These are phyloP conservation scores for Silurus meridionalis DNA, from an alignment of 2,113 vertebrate genomes.

Conservation along the genomic window DNA sequence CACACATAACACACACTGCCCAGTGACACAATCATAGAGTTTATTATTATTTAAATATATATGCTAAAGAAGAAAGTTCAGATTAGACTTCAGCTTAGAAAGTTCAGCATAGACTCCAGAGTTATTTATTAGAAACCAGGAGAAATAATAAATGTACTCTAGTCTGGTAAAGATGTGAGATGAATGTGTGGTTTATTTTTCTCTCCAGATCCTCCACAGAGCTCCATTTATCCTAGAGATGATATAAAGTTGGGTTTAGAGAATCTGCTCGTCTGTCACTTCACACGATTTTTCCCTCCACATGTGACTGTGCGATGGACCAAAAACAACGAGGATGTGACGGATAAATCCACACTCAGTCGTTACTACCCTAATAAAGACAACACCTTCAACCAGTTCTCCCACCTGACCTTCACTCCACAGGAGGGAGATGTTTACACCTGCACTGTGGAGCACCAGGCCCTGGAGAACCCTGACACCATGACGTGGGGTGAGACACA, in stretches of 20 bases:
- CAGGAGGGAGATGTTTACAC: conserved; percentile 70
- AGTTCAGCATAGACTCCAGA: neutral
- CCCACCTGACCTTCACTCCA: conserved; percentile 70
- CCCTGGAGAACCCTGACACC: conserved; percentile 36
- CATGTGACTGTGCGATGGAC: conserved; percentile 71
- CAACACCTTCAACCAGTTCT: conserved; percentile 66
- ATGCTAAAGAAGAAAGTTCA: too few relatives aligned
- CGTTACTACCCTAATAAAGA: conserved; percentile 64
- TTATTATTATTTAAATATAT: neutral
- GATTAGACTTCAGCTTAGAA: too few relatives aligned
- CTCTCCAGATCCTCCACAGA: conserved; percentile 64
- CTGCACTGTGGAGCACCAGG: conserved; percentile 69
- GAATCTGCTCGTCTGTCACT: conserved; percentile 73
- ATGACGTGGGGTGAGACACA: conserved; percentile 70
- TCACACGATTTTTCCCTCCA: conserved; percentile 72
- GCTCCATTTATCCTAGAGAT: conserved; percentile 57
- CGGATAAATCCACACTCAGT: conserved; percentile 52
- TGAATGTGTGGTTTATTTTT: neutral
- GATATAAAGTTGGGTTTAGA: conserved; percentile 49
- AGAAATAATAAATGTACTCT: neutral
- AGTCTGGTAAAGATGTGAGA: neutral
- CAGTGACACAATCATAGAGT: too few relatives aligned
- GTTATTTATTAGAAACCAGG: neutral
- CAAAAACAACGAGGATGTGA: conserved; percentile 66
- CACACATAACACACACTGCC: too few relatives aligned